Percentiles rank a stretch among this genome's conserved stretches.
Evolutionary conservation across 53 echinoderm and acorn worm genomes (phyloP).

Genomic region (Zoroaster sp.): DNA sequence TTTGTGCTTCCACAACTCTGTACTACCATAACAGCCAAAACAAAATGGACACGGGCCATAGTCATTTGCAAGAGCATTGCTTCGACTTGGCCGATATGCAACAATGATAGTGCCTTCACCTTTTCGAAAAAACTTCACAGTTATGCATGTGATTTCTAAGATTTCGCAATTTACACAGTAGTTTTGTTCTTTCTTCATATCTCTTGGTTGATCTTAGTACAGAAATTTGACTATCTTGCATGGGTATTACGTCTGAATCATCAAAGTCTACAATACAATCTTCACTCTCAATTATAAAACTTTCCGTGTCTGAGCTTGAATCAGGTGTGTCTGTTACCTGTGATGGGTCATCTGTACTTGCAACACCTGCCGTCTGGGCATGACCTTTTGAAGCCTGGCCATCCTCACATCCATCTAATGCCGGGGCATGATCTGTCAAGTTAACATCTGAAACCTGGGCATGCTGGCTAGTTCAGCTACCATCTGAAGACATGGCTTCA

Average conservation of each 20-base stretch:
- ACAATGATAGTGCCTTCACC: background rate
- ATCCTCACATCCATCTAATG: too few relatives aligned
- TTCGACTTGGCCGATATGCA: background rate
- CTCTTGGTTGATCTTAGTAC: background rate
- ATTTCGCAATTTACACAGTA: background rate
- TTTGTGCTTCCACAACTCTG: background rate
- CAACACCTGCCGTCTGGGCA: background rate
- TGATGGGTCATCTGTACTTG: background rate
- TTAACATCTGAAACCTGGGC: background rate
- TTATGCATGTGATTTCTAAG: background rate
- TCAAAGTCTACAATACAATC: background rate
- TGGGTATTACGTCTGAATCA: background rate
- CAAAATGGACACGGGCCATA: background rate
- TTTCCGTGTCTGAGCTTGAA: background rate
- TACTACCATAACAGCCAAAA: background rate
- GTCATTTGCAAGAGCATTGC: background rate
- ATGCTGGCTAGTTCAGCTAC: background rate
- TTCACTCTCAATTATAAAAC: too few relatives aligned
- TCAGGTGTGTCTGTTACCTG: background rate
- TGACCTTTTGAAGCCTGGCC: too few relatives aligned
- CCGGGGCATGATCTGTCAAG: background rate
- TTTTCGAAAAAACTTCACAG: background rate
- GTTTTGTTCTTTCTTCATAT: background rate
- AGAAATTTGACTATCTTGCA: background rate
- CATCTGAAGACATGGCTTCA: too few relatives aligned